phyloP scores from a whole-genome alignment of 2,888 invertebrate species.

The Mesochorus sp. region DNA sequence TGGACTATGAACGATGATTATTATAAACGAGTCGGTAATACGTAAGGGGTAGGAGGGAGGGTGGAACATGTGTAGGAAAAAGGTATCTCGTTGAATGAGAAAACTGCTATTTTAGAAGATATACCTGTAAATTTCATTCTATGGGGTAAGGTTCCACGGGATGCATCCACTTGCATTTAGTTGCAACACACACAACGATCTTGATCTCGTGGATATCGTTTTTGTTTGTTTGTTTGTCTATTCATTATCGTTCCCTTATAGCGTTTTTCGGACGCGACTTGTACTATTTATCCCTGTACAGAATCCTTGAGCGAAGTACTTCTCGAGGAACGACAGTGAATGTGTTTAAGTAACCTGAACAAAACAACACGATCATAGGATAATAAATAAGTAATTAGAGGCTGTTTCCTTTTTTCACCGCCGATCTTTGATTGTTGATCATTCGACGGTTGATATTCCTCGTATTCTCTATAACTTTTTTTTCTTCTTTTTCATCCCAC shows the following conservation, averaged over 20 bases:
- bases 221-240: constrained; percentile 71
- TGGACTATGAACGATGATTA: not conserved
- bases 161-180: constrained; percentile 82
- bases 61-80: not conserved
- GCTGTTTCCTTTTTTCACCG: constrained; percentile 22
- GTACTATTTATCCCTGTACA: constrained; percentile 63
- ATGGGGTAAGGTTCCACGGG: constrained; percentile 75
- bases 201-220: constrained; percentile 83
- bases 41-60: too few relatives aligned
- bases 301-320: constrained; percentile 80
- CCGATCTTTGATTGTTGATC: constrained; percentile 8
- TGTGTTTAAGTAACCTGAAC: constrained; percentile 82
- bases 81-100: constrained; percentile 58
- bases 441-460: not conserved
- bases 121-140: constrained; percentile 81
- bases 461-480: not conserved
- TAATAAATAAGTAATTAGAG: constrained; percentile 61
- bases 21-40: not conserved
- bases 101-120: constrained; percentile 69
- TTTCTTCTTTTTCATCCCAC: constrained; percentile 2
- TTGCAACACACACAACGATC: constrained; percentile 83
- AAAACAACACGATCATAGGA: constrained; percentile 81
- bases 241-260: constrained; percentile 81
- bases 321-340: constrained; percentile 82
- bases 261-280: constrained; percentile 61